Percentiles rank a stretch among this genome's conserved stretches.
Evolutionary conservation across 2,888 invertebrate species (phyloP).

Genomic region (Pollenia angustigena): DNA sequence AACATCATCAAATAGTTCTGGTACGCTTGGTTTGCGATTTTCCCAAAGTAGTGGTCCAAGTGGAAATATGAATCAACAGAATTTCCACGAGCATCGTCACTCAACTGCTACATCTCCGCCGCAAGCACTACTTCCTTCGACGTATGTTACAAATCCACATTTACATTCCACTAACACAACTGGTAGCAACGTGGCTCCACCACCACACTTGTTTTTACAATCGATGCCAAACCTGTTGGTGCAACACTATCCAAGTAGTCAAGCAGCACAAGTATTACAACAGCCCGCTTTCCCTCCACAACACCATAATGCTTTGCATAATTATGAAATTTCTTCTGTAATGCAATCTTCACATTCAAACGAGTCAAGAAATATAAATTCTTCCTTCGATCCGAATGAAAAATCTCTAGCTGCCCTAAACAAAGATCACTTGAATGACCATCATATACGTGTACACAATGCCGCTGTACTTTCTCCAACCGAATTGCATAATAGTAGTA

Average conservation of each 20-base stretch:
- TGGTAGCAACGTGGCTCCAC: slow-evolving; percentile 50
- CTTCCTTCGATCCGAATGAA: slow-evolving; percentile 64
- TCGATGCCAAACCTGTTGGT: slow-evolving; percentile 79
- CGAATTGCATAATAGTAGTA: slow-evolving; percentile 71
- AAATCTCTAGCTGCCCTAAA: slow-evolving; percentile 75
- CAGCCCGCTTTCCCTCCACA: slow-evolving; percentile 59
- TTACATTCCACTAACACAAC: slow-evolving; percentile 55
- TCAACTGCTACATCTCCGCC: slow-evolving; percentile 73
- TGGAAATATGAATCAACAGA: slow-evolving; percentile 73
- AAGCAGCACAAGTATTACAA: slow-evolving; percentile 70
- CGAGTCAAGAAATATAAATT: slow-evolving; percentile 52
- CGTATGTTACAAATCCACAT: slow-evolving; percentile 70
- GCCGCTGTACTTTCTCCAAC: slow-evolving; percentile 74
- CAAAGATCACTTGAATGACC: slow-evolving; percentile 63
- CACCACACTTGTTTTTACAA: slow-evolving; percentile 78
- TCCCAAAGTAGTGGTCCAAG: slow-evolving; percentile 51
- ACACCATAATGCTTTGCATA: slow-evolving; percentile 79
- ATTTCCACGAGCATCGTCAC: slow-evolving; percentile 70
- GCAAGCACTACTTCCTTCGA: slow-evolving; percentile 39
- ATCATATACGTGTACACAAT: slow-evolving; percentile 72
- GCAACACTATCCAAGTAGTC: slow-evolving; percentile 77
- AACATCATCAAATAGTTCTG: slow-evolving; percentile 48
- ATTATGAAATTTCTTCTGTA: slow-evolving; percentile 59
- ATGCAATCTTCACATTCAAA: slow-evolving; percentile 55
- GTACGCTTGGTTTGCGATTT: slow-evolving; percentile 60